Evolutionary conservation across 2,113 vertebrate species (phyloP), one percentile per base, ranked within the genome.

Genomic region (Illadopsis cleaveri): DNA sequence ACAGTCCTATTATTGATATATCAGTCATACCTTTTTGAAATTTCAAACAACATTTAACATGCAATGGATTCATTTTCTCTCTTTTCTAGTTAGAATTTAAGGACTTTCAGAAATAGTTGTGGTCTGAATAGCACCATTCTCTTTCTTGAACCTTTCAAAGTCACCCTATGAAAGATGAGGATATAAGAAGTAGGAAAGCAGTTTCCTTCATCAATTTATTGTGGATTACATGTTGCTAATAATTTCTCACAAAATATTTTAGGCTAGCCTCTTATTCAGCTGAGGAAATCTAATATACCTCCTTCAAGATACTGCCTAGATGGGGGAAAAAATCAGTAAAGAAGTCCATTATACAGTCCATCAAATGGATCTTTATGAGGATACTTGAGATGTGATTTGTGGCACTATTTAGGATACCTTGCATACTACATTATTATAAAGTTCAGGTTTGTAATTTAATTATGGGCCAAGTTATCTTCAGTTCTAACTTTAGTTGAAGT

Each of bases 381-480:
- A 81, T 88, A 95, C 51, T 93, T 89, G 38, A 95, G 79, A 81
- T 86, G 69, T 97, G 90, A 96, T 96, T 96, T 95, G 92, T 96
- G 72, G 57, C 60, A 56, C 92, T 93, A 93, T 83, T 96, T 94
- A 95, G 92, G 82, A 94, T 94, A 96, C 93, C 42, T 56, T 90
- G 86, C 91, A 86, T 94, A 72, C 38, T 71, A 89, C 65, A 91
- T 91, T 97, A 94, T 88, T 90, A 83, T 86, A 94, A 96, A 96
- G 96, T 96, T 96, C 96, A 97, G 92, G 69, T 95, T 94, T 94
- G 71, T 93, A 96, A 95, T 94, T 95, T 95, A 96, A 96, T 97
- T 95, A 92, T 90, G 53, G 72, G 30, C 76, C 88, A 86, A 90
- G 94, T 96, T 95, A 97, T 88, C 88, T 92, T 75, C 87, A 86